Conservation (phyloP, 1,140 invertebrate genomes). For the Solen grandis region DNA sequence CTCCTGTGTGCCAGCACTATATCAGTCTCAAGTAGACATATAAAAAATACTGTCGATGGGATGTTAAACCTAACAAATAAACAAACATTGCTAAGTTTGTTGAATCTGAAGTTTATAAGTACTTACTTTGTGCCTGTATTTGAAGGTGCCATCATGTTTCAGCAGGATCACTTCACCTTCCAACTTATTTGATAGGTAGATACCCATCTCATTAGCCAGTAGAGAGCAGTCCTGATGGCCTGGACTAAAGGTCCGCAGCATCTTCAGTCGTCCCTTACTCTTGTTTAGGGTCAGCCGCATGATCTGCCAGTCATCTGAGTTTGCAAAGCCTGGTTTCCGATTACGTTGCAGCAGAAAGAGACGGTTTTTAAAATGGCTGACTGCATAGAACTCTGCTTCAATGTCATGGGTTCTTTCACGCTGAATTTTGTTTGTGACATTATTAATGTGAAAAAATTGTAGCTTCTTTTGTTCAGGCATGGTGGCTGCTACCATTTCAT, state of each 20-base stretch:
- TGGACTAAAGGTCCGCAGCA: conserved; percentile 19
- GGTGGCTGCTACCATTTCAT: conserved; percentile 23
- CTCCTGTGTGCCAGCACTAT: too few species aligned
- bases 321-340: background rate
- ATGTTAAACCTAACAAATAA: too few species aligned
- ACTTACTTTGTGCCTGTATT: conserved; percentile 33
- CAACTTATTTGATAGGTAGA: conserved; percentile 35
- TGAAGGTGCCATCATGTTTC: conserved; percentile 35
- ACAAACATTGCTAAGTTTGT: too few species aligned
- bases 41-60: too few species aligned
- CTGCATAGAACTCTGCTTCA: conserved; percentile 31
- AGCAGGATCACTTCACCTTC: conserved; percentile 41
- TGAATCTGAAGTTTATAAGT: too few species aligned
- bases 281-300: conserved; percentile 11
- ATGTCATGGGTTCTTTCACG: conserved; percentile 5
- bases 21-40: too few species aligned
- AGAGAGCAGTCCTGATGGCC: conserved; percentile 41
- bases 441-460: conserved; percentile 17
- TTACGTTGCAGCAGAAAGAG: conserved; percentile 21
- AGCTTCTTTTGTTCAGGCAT: conserved; percentile 24
- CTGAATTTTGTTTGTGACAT: conserved; percentile 24
- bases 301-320: conserved; percentile 33
- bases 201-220: conserved; percentile 19
- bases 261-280: conserved; percentile 1
- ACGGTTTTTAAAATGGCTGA: conserved; percentile 10